Evolutionary conservation across 2,888 invertebrate genomes (phyloP).

Genomic region (Morpho deidamia): DNA sequence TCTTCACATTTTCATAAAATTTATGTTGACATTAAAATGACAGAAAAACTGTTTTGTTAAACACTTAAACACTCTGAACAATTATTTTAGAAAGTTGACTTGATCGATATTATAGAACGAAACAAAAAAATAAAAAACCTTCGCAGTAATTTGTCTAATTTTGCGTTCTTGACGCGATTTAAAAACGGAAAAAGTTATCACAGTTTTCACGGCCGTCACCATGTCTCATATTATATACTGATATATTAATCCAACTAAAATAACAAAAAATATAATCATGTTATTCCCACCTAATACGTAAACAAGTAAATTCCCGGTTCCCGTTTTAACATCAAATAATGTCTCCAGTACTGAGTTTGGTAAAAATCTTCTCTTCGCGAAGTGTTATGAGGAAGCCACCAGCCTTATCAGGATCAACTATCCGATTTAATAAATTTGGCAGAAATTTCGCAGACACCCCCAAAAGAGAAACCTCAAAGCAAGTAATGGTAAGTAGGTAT

Average conservation of each 20-base stretch:
- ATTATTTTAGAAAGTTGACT: neutral
- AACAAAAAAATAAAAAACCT: slow-evolving; percentile 2
- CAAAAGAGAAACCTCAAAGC: slow-evolving; percentile 43
- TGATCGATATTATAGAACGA: neutral
- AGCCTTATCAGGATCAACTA: neutral
- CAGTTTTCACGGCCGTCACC: slow-evolving; percentile 40
- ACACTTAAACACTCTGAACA: neutral
- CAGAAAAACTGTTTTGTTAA: neutral
- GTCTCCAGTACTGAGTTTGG: slow-evolving; percentile 36
- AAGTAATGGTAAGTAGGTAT: slow-evolving; percentile 42
- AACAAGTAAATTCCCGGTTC: slow-evolving; percentile 12
- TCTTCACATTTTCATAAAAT: neutral
- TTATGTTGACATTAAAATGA: neutral
- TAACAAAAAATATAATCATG: slow-evolving; percentile 36
- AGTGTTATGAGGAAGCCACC: neutral
- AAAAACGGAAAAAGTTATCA: slow-evolving; percentile 8
- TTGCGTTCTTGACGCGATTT: slow-evolving; percentile 1
- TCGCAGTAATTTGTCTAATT: neutral
- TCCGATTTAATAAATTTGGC: slow-evolving; percentile 3
- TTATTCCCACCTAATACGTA: slow-evolving; percentile 30
- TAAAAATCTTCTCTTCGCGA: slow-evolving; percentile 34
- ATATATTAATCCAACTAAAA: slow-evolving; percentile 27
- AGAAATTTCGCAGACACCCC: slow-evolving; percentile 43
- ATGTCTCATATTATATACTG: slow-evolving; percentile 35
- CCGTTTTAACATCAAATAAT: slow-evolving; percentile 32